These are phyloP conservation scores for Frankliniella intonsa DNA, from an alignment of 2,888 invertebrate genomes.

Conservation along the genomic window DNA sequence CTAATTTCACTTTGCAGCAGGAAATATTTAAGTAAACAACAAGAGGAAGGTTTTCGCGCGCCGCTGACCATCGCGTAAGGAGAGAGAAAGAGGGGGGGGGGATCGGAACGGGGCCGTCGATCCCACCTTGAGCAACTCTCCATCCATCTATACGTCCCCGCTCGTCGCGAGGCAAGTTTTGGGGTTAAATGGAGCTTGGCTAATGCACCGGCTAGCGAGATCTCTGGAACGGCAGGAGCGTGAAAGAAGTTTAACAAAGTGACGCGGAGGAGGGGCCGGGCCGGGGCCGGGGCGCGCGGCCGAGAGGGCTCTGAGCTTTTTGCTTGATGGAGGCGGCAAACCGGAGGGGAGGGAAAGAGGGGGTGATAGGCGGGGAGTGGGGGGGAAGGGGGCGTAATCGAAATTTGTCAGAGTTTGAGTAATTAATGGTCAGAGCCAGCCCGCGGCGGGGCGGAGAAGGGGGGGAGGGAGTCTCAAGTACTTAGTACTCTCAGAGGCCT, in stretches of 20 bases:
- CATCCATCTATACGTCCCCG: no score
- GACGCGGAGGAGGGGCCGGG: neutral
- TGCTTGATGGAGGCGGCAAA: neutral
- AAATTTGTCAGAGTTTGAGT: slow-evolving; percentile 25
- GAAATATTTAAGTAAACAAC: neutral
- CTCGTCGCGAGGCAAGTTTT: neutral
- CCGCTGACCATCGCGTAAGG: neutral
- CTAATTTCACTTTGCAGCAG: neutral
- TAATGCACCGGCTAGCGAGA: neutral
- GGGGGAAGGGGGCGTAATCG: neutral
- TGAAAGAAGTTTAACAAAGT: slow-evolving; percentile 20
- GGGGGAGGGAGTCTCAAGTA: neutral
- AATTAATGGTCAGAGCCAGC: slow-evolving; percentile 5
- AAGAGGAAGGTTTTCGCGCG: no score
- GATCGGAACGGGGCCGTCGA: neutral
- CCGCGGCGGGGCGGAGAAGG: neutral
- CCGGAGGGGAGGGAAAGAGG: neutral
- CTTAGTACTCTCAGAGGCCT: neutral
- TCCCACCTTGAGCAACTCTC: no score
- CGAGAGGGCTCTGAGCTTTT: neutral
- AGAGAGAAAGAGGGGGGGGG: neutral
- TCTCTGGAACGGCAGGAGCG: neutral
- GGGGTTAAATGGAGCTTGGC: slow-evolving; percentile 22
- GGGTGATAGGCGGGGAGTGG: neutral
- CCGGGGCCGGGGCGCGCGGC: neutral